phyloP scores from a whole-genome alignment of 2,888 invertebrate species.

The Pseudeuparius sepicola region DNA sequence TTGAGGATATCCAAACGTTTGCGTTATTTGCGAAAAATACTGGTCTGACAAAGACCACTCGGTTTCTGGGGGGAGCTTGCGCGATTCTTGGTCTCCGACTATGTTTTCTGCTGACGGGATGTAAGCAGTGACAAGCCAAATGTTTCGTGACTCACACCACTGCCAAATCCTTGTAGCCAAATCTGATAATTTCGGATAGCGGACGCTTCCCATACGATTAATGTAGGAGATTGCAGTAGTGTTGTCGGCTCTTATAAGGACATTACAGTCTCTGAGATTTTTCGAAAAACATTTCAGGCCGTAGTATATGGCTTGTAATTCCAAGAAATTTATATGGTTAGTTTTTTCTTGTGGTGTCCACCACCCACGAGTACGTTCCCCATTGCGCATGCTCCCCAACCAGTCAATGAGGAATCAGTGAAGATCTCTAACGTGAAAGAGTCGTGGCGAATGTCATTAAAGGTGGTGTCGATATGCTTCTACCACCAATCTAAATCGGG shows the following conservation, averaged over 20 bases:
- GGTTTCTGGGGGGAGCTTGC: conserved; percentile 12
- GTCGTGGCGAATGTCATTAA: neutral
- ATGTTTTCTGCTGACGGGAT: conserved; percentile 14
- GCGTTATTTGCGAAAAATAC: conserved; percentile 10
- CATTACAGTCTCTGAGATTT: conserved; percentile 9
- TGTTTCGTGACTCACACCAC: conserved; percentile 18
- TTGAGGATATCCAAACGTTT: conserved; percentile 10
- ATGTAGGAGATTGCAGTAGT: conserved; percentile 19
- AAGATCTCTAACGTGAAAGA: conserved; percentile 20
- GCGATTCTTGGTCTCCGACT: conserved; percentile 16
- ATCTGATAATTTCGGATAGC: conserved; percentile 8
- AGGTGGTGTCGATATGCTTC: conserved; percentile 12
- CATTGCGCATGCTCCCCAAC: conserved; percentile 23
- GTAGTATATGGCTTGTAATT: conserved; percentile 15
- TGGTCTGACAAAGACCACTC: conserved; percentile 15
- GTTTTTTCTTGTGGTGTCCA: conserved; percentile 13
- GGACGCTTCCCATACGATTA: conserved; percentile 18
- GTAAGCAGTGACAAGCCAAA: conserved; percentile 18
- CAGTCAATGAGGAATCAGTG: conserved; percentile 22
- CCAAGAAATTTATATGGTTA: conserved; percentile 17
- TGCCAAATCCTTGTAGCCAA: conserved; percentile 18
- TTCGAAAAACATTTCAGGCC: conserved; percentile 17
- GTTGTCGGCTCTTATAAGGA: conserved; percentile 20
- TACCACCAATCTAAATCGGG: too few relatives aligned
- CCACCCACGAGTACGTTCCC: conserved; percentile 11